Evolutionary conservation across 2,113 vertebrate genomes (phyloP).

Genomic region (Tachuris rubrigastra): DNA sequence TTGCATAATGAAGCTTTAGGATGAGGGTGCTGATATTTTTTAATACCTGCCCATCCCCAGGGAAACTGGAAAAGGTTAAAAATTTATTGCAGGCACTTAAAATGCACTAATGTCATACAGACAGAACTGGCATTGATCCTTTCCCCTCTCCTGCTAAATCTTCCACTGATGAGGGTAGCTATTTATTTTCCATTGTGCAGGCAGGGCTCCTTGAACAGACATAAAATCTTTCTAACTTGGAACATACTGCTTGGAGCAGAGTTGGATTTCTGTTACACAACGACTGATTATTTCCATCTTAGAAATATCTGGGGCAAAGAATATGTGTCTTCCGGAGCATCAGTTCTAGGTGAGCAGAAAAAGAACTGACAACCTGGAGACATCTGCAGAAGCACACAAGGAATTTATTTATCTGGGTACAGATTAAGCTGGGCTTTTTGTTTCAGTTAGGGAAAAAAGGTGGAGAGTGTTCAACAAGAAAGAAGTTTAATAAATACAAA

Average conservation of each 20-base stretch:
- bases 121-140: slow-evolving; percentile 6
- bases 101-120: not conserved
- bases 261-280: not conserved
- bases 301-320: slow-evolving; percentile 27
- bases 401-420: not conserved
- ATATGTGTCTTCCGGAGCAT: not conserved
- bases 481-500: not conserved
- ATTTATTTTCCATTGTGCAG: not conserved
- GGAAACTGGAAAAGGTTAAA: slow-evolving; percentile 4
- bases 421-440: not conserved
- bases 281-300: not conserved
- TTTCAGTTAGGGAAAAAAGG: not conserved
- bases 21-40: not conserved
- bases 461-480: not conserved
- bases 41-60: not conserved
- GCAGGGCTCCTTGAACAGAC: not conserved
- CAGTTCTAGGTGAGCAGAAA: not conserved
- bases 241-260: not conserved
- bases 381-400: not conserved
- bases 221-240: slow-evolving; percentile 22
- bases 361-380: not conserved
- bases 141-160: not conserved
- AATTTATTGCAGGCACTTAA: slow-evolving; percentile 5
- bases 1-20: not conserved
- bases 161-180: not conserved